Base-by-base conservation (phyloP, 1,140 invertebrate species). In the Archivesica marissinica region DNA sequence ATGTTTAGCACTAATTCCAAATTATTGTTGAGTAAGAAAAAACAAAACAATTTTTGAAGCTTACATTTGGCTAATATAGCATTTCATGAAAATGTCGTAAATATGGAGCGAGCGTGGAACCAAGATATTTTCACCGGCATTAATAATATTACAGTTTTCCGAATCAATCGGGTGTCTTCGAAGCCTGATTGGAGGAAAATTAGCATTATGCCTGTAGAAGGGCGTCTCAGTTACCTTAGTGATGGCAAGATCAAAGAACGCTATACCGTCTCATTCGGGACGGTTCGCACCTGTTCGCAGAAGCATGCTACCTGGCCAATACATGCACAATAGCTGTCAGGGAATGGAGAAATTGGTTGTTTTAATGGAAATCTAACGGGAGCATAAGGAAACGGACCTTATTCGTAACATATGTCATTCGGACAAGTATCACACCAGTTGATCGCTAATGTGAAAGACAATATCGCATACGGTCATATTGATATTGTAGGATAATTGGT, bases 201-300 rank as follows among this genome's bases (percentile, higher is more conserved):
- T 52, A 75, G 66, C 66, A 74, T 83, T 72, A 41, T 47, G 68
- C 35, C 80, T 83, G 70, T 35, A 59, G 52, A 82, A 83, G 80
- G 68, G 68, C 80, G 80, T 83, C 68, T 70, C 80, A 17, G 80
- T 74, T 75, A 39, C 68, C 80, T 59, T 56, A 47, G 56, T 6
- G 56, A 61, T 35, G 20, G 30, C 35, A 41, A 83, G 80, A 83
- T 83, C 68, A 83, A 83, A 74, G 68, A 38, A n/a, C 33, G 35
- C 35, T 25, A 54, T 70, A 56, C 52, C 23, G 33, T 28, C 80
- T 66, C 61, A 79, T 66, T 79, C 77, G 77, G 77, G 77, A 66
- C 77, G 77, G 30, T 47, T 79, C 77, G 56, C 77, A 79, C 77
- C 77, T 79, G 77, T 79, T 79, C 77, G 77, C 77, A 79, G 56